A percentile compares a stretch with the other conserved stretches of the same genome.
Evolutionary conservation across 2,888 invertebrate genomes (phyloP).

Genomic region (Drosophila mettleri): DNA sequence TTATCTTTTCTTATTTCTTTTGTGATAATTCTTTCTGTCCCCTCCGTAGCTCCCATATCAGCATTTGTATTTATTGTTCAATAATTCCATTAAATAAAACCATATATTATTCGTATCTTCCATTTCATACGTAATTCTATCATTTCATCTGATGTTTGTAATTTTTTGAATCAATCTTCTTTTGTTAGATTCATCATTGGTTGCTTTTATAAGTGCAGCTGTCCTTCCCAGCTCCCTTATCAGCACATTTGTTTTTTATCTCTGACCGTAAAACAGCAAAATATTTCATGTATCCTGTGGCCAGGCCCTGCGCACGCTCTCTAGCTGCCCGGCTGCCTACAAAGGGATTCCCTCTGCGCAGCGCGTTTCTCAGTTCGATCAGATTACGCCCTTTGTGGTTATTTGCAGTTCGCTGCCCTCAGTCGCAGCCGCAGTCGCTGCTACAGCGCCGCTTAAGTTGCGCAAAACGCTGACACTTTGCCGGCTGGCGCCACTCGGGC

Average conservation of each 20-base stretch:
- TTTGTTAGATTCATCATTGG: background rate
- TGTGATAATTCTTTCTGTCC: background rate
- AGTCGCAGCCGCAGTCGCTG: constrained; percentile 5
- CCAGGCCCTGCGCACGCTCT: constrained; percentile 36
- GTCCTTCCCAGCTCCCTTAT: background rate
- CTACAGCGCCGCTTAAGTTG: constrained; percentile 45
- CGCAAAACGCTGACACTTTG: constrained; percentile 56
- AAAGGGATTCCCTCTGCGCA: constrained; percentile 24
- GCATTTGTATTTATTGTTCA: background rate
- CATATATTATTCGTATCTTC: background rate
- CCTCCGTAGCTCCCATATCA: too few relatives aligned
- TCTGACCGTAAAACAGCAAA: constrained; percentile 3
- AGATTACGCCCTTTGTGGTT: constrained; percentile 46
- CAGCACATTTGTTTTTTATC: background rate
- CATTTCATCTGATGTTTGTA: background rate
- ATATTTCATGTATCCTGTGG: constrained; percentile 5
- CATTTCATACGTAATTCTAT: background rate
- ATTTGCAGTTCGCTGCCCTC: constrained; percentile 12
- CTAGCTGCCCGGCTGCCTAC: constrained; percentile 1
- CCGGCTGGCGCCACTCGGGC: constrained; percentile 62
- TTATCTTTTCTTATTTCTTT: background rate
- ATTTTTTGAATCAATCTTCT: background rate
- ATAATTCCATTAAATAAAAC: background rate
- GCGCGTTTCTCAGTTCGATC: constrained; percentile 30
- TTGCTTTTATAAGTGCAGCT: background rate